Base-by-base conservation (phyloP, 1,140 invertebrate species). In the Kradibia gibbosae region DNA sequence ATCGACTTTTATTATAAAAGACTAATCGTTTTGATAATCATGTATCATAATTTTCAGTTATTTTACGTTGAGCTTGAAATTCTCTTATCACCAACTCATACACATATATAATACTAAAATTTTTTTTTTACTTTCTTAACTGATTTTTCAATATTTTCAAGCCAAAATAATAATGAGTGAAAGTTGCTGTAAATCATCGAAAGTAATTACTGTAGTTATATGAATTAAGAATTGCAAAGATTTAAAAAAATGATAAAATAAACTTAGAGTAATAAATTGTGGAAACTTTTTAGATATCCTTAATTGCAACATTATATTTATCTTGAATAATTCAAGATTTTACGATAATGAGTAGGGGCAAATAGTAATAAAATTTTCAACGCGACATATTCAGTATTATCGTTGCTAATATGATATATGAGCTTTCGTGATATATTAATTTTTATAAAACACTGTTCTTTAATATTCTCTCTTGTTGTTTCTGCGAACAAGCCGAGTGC, bases 331-430 rank as follows among this genome's bases (percentile, higher is more conserved):
- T 50, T 73, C 22, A 34, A 73, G 48, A 73, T 50, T 53, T 55
- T 22, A 25, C 25, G 45, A 50, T 53, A 53, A 36, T 7, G 25
- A 50, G 25, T 42, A 48, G 13, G 10, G 39, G 36, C 42, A 73
- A 73, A 55, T 34, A 53, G 22, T 53, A 73, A 73, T 73, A 55
- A 73, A 34, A 73, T 34, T 53, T 73, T 73, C 48, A 73, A 53
- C 71, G 28, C 28, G 28, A 73, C 48, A 55, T 73, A 50, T 50
- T 53, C 15, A 34, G 7, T 11, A 22, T 34, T 73, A 50, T 73
- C 17, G 13, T 31, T 7, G 17, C 28, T 31, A 53, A 73, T 73
- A 36, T 53, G 45, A 50, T 20, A 53, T 20, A 36, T 36, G 28
- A n/a, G 42, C 55, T 53, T 53, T 34, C 45, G 25, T 34, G 71